These are phyloP conservation scores for Rugalucina vietnamica DNA, from an alignment of 2,888 invertebrate species.

Conservation along the genomic window DNA sequence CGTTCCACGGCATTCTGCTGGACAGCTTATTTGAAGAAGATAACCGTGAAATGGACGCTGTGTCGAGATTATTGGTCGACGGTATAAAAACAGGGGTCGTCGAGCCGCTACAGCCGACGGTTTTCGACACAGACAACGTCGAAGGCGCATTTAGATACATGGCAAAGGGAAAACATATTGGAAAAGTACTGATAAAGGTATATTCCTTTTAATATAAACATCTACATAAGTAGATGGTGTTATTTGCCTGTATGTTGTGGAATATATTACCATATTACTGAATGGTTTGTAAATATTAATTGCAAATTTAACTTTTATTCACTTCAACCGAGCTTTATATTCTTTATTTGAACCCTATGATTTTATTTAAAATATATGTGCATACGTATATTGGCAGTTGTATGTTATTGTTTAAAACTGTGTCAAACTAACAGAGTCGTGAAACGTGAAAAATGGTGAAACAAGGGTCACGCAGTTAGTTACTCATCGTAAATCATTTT, in stretches of 20 bases:
- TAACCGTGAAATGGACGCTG: conserved; percentile 89
- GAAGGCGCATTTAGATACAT: conserved; percentile 97
- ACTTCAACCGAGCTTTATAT: conserved; percentile 84
- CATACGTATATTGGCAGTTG: not conserved
- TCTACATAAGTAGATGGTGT: too few species aligned
- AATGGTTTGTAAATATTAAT: not conserved
- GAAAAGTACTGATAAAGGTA: conserved; percentile 96
- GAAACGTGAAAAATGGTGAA: conserved; percentile 56
- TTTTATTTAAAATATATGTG: not conserved
- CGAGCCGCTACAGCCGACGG: conserved; percentile 92
- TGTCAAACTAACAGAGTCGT: conserved; percentile 70
- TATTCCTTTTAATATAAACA: too few species aligned
- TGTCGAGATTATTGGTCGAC: conserved; percentile 91
- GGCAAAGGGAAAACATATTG: conserved; percentile 99
- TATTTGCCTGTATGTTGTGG: too few species aligned
- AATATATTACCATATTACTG: too few species aligned
- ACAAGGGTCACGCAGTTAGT: not conserved
- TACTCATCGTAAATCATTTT: not conserved
- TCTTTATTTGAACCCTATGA: conserved; percentile 86
- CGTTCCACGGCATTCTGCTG: conserved; percentile 98
- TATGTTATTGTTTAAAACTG: conserved; percentile 85
- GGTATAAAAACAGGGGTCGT: conserved; percentile 96
- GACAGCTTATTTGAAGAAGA: conserved; percentile 94
- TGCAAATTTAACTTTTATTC: not conserved
- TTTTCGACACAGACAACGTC: conserved; percentile 93